Conservation (phyloP, 2,113 vertebrate species). For the Neoarius graeffei region DNA sequence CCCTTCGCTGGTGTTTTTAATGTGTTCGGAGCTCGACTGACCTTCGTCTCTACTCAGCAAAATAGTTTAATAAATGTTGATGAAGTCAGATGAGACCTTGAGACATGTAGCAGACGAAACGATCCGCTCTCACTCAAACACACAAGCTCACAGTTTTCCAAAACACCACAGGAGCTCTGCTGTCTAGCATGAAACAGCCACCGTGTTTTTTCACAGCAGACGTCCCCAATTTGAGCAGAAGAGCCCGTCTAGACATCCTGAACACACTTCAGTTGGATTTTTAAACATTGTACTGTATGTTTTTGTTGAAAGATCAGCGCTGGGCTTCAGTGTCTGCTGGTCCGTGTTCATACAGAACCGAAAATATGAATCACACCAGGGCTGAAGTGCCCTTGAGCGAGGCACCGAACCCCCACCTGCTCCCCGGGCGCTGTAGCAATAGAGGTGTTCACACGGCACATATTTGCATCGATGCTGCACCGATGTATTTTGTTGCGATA, state of each 20-base stretch:
- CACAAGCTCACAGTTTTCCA: slow-evolving; percentile 9
- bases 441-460: too few relatives aligned
- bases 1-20: not conserved
- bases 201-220: not conserved
- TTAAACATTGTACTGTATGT: not conserved
- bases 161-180: not conserved
- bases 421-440: too few relatives aligned
- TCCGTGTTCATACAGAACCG: too few relatives aligned
- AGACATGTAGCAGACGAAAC: slow-evolving; percentile 16
- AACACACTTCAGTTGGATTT: not conserved
- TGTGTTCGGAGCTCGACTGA: not conserved
- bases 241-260: not conserved
- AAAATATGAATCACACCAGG: not conserved
- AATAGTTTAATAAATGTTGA: not conserved
- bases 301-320: not conserved
- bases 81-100: slow-evolving; percentile 33
- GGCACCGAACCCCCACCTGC: too few relatives aligned
- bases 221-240: not conserved
- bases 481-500: too few relatives aligned
- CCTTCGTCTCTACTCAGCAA: not conserved
- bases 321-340: too few relatives aligned
- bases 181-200: not conserved
- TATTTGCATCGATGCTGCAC: too few relatives aligned
- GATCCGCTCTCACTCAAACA: not conserved
- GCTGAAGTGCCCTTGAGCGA: too few relatives aligned